phyloP scores from a whole-genome alignment of 53 echinoderm and acorn worm species.

The Hippasteria phrygiana region DNA sequence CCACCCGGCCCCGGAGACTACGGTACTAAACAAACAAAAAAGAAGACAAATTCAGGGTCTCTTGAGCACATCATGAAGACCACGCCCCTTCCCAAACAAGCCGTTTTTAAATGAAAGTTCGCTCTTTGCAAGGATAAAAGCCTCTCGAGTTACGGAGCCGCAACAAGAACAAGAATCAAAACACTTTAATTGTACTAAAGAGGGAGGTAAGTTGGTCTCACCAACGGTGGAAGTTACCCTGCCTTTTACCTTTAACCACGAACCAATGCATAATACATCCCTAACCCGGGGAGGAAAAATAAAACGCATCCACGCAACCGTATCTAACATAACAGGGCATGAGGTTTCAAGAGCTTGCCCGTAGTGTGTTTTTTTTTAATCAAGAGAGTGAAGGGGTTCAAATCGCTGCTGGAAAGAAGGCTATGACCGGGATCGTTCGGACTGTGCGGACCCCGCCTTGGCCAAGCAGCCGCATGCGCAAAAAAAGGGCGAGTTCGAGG shows the following conservation, averaged over 20 bases:
- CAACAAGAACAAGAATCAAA: no score
- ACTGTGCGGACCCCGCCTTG: background rate
- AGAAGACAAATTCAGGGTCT: no score
- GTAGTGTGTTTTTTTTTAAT: background rate
- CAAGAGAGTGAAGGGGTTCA: background rate
- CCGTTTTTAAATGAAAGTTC: no score
- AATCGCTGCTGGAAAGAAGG: background rate
- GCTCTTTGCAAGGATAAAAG: no score
- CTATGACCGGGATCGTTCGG: background rate
- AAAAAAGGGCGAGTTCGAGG: background rate
- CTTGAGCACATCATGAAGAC: no score
- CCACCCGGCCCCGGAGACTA: no score
- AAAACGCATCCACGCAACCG: background rate
- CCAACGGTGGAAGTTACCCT: no score
- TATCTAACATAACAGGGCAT: constrained; percentile 2
- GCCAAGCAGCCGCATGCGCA: background rate
- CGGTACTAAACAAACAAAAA: no score
- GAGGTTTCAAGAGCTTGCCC: background rate
- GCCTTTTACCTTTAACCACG: background rate
- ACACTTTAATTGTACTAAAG: no score
- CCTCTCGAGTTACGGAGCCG: no score
- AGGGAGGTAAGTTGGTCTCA: no score
- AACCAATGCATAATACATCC: background rate
- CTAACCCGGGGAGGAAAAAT: background rate
- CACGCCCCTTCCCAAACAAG: no score